Percentiles rank a stretch among this genome's conserved stretches.
phyloP scores from a whole-genome alignment of 1,140 invertebrate species.

The Mizuhopecten yessoensis region DNA sequence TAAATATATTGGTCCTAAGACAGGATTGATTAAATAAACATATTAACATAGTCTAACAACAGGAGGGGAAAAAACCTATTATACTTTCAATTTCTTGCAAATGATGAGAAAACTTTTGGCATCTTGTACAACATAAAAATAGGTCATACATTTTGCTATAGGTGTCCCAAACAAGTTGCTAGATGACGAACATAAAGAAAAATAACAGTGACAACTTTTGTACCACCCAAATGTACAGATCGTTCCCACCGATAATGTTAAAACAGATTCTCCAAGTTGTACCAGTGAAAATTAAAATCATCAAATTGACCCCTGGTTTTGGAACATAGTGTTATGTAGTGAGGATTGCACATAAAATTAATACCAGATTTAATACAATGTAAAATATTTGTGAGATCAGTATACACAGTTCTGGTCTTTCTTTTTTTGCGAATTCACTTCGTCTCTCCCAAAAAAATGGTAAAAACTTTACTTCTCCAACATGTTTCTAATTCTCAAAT shows the following conservation, averaged over 20 bases:
- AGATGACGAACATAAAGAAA: not conserved
- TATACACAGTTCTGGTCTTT: slow-evolving; percentile 32
- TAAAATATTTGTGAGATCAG: slow-evolving; percentile 35
- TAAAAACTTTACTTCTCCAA: not conserved
- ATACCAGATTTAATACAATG: slow-evolving; percentile 35
- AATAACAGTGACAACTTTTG: not conserved
- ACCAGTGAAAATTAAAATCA: slow-evolving; percentile 24
- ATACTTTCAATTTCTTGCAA: not conserved
- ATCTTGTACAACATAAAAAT: not conserved
- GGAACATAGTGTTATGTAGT: not conserved
- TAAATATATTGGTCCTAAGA: slow-evolving; percentile 39
- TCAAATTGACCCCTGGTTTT: not conserved
- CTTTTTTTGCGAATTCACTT: slow-evolving; percentile 8
- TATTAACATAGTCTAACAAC: slow-evolving; percentile 20
- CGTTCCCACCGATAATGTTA: not conserved
- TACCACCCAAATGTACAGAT: not conserved
- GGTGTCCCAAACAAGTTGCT: not conserved
- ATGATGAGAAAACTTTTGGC: slow-evolving; percentile 26
- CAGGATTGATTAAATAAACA: slow-evolving; percentile 40
- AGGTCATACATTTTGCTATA: slow-evolving; percentile 36
- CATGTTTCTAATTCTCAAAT: not conserved
- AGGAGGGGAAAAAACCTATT: not conserved
- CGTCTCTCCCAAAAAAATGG: not conserved
- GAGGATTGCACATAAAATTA: slow-evolving; percentile 34
- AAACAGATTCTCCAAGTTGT: not conserved